Base-by-base conservation (phyloP, 2,888 invertebrate species). In the Mechanitis mazaeus region DNA sequence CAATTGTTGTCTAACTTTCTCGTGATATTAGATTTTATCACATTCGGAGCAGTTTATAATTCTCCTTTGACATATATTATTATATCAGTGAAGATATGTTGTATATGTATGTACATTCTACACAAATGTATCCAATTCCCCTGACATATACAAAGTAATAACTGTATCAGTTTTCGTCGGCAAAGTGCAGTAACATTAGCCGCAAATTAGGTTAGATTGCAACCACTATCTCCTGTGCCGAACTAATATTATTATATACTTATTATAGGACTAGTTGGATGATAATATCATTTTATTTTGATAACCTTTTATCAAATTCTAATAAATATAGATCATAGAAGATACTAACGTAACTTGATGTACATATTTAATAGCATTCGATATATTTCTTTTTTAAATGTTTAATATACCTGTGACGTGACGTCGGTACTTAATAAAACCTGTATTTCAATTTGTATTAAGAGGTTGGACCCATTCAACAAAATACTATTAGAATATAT, bases 171-270 rank as follows among this genome's bases (percentile, higher is more conserved):
- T 77, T 72, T 68, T 74, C 75, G 75, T 72, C 80, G 83, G 76
- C 66, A 66, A 71, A 77, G 72, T 76, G 77, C 78, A 78, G 77
- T 71, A 77, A 80, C 77, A 80, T 78, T 78, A 78, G 73, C 74
- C 71, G 72, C 76, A 81, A 85, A 86, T 84, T 84, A 76, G 83
- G 84, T 85, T 84, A 82, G 75, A 81, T 81, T 80, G 80, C 75
- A 77, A 73, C 72, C 78, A 80, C 80, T 83, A 85, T 85, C 79
- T 83, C 62, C 72, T 71, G 75, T 78, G 78, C 74, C 75, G 70
- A 71, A 66, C 71, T 71, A 61, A 66, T 61, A 59, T 45, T 60
- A 70, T 62, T 71, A 70, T 65, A 57, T 61, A 67, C 67, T 69
- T 66, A 68, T 62, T 54, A 63, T 59, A 45, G 58, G 31, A 54